Percentiles rank a stretch among this genome's conserved stretches.
These are phyloP conservation scores for Molorchus minor DNA, from an alignment of 2,888 invertebrate species.

Conservation along the genomic window DNA sequence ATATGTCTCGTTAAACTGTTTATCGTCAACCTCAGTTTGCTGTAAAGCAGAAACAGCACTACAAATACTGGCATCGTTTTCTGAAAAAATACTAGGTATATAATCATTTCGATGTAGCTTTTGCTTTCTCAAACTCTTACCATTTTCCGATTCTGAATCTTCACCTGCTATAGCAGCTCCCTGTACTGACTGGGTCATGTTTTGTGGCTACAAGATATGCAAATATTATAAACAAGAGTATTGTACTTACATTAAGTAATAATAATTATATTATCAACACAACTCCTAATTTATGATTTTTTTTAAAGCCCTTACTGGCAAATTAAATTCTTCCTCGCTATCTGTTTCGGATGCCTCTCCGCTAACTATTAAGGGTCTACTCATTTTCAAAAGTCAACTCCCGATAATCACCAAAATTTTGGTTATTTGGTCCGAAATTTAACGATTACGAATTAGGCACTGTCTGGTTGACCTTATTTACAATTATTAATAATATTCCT, in stretches of 20 bases:
- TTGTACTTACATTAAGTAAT: conserved; percentile 5
- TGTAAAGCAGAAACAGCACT: conserved; percentile 53
- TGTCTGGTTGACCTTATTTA: too few relatives aligned
- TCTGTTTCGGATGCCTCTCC: conserved; percentile 62
- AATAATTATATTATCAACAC: conserved; percentile 6
- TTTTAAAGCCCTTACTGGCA: too few relatives aligned
- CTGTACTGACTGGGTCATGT: conserved; percentile 48
- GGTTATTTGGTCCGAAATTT: neutral
- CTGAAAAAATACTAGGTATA: conserved; percentile 39
- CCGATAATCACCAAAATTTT: neutral
- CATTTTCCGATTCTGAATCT: conserved; percentile 60
- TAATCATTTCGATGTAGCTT: conserved; percentile 3
- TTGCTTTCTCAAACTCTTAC: conserved; percentile 36
- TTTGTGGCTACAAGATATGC: conserved; percentile 37
- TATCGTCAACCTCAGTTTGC: conserved; percentile 30
- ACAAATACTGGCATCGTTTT: conserved; percentile 51
- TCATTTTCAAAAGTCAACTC: conserved; percentile 36
- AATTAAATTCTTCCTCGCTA: conserved; percentile 56
- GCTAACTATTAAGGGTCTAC: conserved; percentile 52
- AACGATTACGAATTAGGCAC: too few relatives aligned
- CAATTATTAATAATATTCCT: too few relatives aligned
- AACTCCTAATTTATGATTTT: conserved; percentile 28
- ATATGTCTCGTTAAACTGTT: conserved; percentile 36
- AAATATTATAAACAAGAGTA: conserved; percentile 14
- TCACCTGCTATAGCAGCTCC: conserved; percentile 58